Evolutionary conservation across 2,113 vertebrate species (phyloP).

Genomic region (western clawed frog (Xenopus tropicalis)): DNA sequence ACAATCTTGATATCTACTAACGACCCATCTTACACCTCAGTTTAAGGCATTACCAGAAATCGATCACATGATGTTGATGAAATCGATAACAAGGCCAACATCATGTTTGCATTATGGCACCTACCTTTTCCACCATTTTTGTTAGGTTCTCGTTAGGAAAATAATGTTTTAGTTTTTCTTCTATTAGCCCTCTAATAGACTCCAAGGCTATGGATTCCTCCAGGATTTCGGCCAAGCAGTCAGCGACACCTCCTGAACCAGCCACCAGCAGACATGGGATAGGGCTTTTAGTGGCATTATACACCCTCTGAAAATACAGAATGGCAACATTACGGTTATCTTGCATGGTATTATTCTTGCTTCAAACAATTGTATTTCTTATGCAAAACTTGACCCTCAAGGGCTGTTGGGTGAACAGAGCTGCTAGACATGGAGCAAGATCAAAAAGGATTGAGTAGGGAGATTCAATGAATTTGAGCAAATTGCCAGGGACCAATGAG

Average conservation of each 20-base stretch:
- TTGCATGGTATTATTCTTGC: background rate
- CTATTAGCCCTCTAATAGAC: slow-evolving; percentile 46
- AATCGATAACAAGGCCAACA: too few relatives aligned
- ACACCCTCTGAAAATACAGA: slow-evolving; percentile 62
- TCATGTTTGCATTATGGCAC: background rate
- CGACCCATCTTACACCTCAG: too few relatives aligned
- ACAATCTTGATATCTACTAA: too few relatives aligned
- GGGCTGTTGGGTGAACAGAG: too few relatives aligned
- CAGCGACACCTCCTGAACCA: slow-evolving; percentile 74
- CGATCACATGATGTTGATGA: too few relatives aligned
- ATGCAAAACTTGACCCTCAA: too few relatives aligned
- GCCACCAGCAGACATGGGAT: slow-evolving; percentile 79
- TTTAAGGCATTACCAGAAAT: too few relatives aligned
- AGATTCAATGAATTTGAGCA: too few relatives aligned
- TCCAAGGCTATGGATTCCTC: slow-evolving; percentile 60
- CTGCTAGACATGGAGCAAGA: too few relatives aligned
- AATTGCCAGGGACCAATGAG: too few relatives aligned
- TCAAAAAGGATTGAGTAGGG: too few relatives aligned
- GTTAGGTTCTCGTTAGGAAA: slow-evolving; percentile 53
- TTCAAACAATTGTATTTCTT: too few relatives aligned
- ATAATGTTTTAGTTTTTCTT: slow-evolving; percentile 54
- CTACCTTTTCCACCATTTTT: slow-evolving; percentile 41
- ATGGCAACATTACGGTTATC: background rate
- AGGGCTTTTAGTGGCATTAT: slow-evolving; percentile 67
- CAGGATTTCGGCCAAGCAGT: slow-evolving; percentile 72